phyloP scores from a whole-genome alignment of 2,113 vertebrate species.

The Martes martes region DNA sequence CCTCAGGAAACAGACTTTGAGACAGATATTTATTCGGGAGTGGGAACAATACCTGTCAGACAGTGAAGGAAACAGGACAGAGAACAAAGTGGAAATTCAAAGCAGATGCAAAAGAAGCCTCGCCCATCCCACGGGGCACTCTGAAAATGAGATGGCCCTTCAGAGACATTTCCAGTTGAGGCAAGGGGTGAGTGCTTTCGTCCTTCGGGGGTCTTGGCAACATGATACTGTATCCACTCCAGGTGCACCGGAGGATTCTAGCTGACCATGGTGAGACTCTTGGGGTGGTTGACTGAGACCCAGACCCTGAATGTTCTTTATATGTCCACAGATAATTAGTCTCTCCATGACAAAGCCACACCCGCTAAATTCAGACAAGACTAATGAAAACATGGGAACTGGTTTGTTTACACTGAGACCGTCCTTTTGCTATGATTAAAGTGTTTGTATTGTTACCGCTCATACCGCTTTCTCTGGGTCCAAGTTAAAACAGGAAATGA shows the following conservation, averaged over 20 bases:
- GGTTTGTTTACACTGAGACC: not conserved
- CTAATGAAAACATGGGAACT: not conserved
- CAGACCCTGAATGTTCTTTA: not conserved
- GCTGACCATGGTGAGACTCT: not conserved
- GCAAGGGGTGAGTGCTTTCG: not conserved
- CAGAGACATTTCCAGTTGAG: not conserved
- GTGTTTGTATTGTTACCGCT: not conserved
- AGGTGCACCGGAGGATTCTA: not conserved
- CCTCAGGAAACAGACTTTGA: not conserved
- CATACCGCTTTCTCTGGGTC: not conserved
- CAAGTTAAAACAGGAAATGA: not conserved
- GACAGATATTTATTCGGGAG: not conserved
- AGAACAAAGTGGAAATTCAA: not conserved
- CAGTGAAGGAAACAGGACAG: not conserved
- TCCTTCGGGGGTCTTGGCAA: not conserved
- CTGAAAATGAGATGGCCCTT: not conserved
- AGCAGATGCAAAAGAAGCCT: not conserved
- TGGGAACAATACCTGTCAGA: not conserved
- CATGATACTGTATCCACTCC: not conserved
- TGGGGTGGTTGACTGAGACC: not conserved
- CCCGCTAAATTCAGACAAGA: not conserved
- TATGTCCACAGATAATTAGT: not conserved
- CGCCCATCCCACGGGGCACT: not conserved
- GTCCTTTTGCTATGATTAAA: not conserved
- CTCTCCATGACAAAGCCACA: not conserved